phyloP scores from a whole-genome alignment of 2,888 invertebrate genomes.

The Entomobrya proxima region DNA sequence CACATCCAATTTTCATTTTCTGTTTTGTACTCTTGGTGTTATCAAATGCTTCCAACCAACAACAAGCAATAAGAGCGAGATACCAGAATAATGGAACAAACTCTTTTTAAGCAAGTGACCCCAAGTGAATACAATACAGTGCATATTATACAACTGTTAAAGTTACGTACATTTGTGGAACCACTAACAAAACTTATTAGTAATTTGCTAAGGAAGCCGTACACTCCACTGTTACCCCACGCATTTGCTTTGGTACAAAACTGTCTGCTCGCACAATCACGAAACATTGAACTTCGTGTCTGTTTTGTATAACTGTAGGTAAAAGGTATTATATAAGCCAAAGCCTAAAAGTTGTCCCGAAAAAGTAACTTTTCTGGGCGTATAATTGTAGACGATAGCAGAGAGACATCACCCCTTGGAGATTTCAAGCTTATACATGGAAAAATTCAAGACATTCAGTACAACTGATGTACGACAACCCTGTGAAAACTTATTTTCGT shows the following conservation, averaged over 20 bases:
- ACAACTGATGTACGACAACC: background rate
- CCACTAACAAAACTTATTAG: slow-evolving; percentile 47
- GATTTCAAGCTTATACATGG: slow-evolving; percentile 51
- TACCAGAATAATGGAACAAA: too few relatives aligned
- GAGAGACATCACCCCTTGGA: slow-evolving; percentile 48
- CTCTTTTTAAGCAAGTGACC: slow-evolving; percentile 40
- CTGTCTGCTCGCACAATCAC: background rate
- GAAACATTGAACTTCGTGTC: background rate
- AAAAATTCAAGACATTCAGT: slow-evolving; percentile 47
- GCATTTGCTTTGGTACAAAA: background rate
- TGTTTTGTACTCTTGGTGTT: background rate
- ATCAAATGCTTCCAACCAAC: background rate
- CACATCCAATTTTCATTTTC: slow-evolving; percentile 16
- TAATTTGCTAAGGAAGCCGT: background rate
- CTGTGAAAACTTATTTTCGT: background rate
- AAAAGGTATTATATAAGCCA: background rate
- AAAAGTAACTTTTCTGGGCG: slow-evolving; percentile 43
- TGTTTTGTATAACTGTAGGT: background rate
- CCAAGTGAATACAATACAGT: slow-evolving; percentile 35
- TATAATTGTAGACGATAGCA: slow-evolving; percentile 53
- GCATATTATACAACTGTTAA: slow-evolving; percentile 33
- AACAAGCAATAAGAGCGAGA: background rate
- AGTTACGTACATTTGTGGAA: slow-evolving; percentile 1
- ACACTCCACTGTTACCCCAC: too few relatives aligned
- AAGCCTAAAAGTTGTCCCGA: slow-evolving; percentile 52